Evolutionary conservation across 2,888 invertebrate species (phyloP), one percentile per base, ranked within the genome.

Genomic region (Fragum sueziense): DNA sequence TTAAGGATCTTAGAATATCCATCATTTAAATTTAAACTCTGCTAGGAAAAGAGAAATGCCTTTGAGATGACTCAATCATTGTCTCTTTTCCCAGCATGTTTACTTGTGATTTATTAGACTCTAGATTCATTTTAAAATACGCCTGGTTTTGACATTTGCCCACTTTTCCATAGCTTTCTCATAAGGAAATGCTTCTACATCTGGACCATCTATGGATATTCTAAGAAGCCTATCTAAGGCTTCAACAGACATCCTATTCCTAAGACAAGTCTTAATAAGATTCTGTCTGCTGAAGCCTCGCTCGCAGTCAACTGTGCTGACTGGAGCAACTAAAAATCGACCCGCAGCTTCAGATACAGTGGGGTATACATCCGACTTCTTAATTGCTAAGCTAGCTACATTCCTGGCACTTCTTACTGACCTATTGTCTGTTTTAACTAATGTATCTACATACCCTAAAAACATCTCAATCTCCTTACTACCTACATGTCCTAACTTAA

Each of bases 281-380:
- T 68, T 51, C 29, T 68, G 68, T 31, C 27, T 68, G n/a, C 51
- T 68, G 68, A 68, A 68, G 27, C 68, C 68, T 1, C 31, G 14
- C n/a, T 68, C 68, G 51, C 68, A 68, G 41, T 67, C 68, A n/a
- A 31, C 68, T 29, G 68, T 68, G 14, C 51, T 51, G 2, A 68
- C 51, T 27, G 68, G 68, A 2, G 31, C 31, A 27, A 68, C 20
- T 11, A 68, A 31, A 20, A 47, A 29, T 27, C 68, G 11, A 17
- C 29, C 17, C 4, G 68, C 68, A 37, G 27, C 11, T n/a, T 68
- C 68, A 0, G 29, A 47, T 51, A 20, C 27, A 68, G 51, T 51
- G 25, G 68, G 68, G n/a, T 51, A 68, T 25, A n/a, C 17, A 29
- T 68, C 68, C 31, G 2, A 51, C 7, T 68, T 41, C 27, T 29